Conservation (phyloP, 1,140 invertebrate species). For the Drosophila sulfurigaster region DNA sequence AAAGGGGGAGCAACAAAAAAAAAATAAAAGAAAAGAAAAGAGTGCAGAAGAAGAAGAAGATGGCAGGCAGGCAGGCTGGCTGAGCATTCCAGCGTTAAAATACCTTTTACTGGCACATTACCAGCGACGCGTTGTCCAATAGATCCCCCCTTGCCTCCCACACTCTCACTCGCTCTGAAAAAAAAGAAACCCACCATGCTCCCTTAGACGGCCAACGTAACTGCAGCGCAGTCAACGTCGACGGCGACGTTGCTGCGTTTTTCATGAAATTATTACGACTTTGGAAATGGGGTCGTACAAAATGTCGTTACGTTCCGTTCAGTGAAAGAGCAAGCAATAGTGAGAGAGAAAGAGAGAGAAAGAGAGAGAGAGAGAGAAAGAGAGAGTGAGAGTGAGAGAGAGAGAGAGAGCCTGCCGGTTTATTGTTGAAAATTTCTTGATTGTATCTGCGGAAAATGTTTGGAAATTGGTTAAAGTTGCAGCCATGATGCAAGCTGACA, state of each 20-base stretch:
- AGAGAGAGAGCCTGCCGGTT: constrained; percentile 48
- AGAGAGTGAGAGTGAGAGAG: background rate
- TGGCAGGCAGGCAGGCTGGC: background rate
- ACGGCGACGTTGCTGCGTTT: constrained; percentile 68
- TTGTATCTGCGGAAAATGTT: constrained; percentile 59
- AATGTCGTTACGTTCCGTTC: constrained; percentile 72
- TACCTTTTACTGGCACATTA: constrained; percentile 82
- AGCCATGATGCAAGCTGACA: constrained; percentile 28
- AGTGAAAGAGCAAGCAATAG: background rate
- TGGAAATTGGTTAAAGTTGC: constrained; percentile 56
- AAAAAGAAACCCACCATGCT: background rate
- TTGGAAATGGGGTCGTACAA: constrained; percentile 78
- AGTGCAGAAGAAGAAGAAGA: background rate
- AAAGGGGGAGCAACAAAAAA: too few species aligned
- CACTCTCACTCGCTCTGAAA: background rate
- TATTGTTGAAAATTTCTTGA: constrained; percentile 70
- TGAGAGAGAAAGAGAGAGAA: too few species aligned
- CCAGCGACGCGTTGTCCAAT: constrained; percentile 46
- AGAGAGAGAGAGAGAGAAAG: background rate
- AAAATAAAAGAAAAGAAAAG: background rate
- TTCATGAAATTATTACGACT: constrained; percentile 82
- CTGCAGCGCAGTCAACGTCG: constrained; percentile 48
- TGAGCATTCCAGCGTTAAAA: constrained; percentile 75
- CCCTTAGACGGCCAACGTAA: constrained; percentile 7
- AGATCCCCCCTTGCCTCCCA: background rate